Conservation (phyloP, 2,797 vertebrate species). For the Anabacerthia variegaticeps region DNA sequence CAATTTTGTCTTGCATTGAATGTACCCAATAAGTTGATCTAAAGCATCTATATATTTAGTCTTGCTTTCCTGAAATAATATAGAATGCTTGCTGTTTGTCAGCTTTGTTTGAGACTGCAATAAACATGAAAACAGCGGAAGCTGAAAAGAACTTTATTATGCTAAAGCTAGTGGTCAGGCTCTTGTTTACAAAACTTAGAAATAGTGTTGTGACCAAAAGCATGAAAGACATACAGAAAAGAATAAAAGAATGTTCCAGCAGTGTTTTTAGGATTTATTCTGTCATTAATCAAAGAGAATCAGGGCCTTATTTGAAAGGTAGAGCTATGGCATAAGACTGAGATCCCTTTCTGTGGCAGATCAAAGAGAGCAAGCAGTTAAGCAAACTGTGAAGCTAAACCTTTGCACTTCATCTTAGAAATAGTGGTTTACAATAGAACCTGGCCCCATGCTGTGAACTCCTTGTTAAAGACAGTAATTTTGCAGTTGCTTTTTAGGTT, state of each 20-base stretch:
- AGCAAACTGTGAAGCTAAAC: neutral
- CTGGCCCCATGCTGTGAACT: neutral
- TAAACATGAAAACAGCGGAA: neutral
- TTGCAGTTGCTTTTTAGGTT: conserved; percentile 38
- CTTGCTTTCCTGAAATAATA: neutral
- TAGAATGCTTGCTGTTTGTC: neutral
- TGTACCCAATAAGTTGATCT: neutral
- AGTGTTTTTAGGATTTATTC: neutral
- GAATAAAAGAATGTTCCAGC: neutral
- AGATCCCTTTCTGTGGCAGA: neutral
- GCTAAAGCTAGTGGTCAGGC: neutral
- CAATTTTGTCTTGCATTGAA: neutral
- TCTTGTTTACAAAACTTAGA: neutral
- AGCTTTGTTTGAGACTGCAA: neutral
- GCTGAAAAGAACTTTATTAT: neutral
- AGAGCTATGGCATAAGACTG: neutral
- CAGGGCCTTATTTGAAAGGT: neutral
- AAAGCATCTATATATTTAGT: neutral
- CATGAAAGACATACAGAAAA: neutral
- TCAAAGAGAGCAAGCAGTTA: neutral
- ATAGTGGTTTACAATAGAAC: neutral
- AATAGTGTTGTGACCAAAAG: neutral
- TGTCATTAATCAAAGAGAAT: neutral
- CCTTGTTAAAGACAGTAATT: conserved; percentile 35
- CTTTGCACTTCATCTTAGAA: neutral